Percentiles rank a stretch among this genome's conserved stretches.
Conservation (phyloP, 2,797 vertebrate species). For the Lagodon rhomboides region DNA sequence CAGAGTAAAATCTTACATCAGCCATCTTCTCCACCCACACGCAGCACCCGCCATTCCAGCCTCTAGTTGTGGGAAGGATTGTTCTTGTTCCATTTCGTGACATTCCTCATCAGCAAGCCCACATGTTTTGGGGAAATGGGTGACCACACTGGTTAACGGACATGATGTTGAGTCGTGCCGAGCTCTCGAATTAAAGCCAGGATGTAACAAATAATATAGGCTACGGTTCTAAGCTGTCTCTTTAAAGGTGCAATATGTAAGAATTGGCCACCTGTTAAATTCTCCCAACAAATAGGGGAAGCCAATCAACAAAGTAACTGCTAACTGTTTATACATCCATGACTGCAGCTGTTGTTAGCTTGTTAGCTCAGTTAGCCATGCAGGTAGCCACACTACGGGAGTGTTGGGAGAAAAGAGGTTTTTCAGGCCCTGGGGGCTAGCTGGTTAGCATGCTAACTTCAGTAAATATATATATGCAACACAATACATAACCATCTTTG, state of each 20-base stretch:
- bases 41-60: not conserved
- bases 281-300: no score
- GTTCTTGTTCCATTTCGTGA: slow-evolving; percentile 42
- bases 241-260: not conserved
- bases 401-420: no score
- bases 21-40: slow-evolving; percentile 27
- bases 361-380: no score
- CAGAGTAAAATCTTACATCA: slow-evolving; percentile 46
- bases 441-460: no score
- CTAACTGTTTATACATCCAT: no score
- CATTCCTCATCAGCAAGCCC: slow-evolving; percentile 45
- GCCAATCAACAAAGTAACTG: no score
- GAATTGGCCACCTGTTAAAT: no score
- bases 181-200: slow-evolving; percentile 6
- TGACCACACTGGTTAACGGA: slow-evolving; percentile 26
- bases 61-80: slow-evolving; percentile 26
- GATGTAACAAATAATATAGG: slow-evolving; percentile 24
- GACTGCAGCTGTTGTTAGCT: no score
- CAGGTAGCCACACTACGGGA: no score
- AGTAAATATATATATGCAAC: no score
- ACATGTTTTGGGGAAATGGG: slow-evolving; percentile 28
- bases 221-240: not conserved
- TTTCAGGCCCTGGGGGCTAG: no score
- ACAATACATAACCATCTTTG: no score
- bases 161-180: slow-evolving; percentile 17